A percentile compares a stretch with the other conserved stretches of the same genome.
Evolutionary conservation across 2,797 vertebrate genomes (phyloP).

Genomic region (Anolis apletophallus): DNA sequence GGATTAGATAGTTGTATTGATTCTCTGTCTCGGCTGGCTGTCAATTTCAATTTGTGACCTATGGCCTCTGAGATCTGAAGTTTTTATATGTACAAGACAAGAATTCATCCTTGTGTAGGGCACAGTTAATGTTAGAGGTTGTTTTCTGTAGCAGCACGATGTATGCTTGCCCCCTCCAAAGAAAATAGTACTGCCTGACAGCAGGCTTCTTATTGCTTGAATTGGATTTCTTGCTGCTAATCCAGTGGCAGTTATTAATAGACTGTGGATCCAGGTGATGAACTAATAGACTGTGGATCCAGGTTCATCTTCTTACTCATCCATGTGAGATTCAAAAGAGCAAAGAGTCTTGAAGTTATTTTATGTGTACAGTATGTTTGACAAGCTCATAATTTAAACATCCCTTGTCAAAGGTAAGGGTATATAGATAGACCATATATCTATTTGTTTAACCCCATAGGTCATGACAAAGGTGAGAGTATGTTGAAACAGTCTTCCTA

Average conservation of each 20-base stretch:
- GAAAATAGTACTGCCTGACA: conserved; percentile 53
- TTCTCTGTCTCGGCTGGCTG: conserved; percentile 47
- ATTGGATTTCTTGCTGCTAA: conserved; percentile 56
- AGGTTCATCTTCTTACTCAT: conserved; percentile 23
- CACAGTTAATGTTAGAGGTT: conserved; percentile 48
- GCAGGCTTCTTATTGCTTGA: conserved; percentile 44
- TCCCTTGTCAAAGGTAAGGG: neutral
- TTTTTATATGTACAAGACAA: conserved; percentile 54
- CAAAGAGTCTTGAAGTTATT: conserved; percentile 51
- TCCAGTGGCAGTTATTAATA: conserved; percentile 58
- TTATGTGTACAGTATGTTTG: conserved; percentile 33
- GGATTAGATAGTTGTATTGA: conserved; percentile 13
- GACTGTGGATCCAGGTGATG: conserved; percentile 45
- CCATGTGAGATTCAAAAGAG: conserved; percentile 42
- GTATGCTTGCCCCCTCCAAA: conserved; percentile 42
- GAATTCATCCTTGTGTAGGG: conserved; percentile 51
- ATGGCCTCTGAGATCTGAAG: conserved; percentile 57
- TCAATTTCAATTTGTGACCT: conserved; percentile 69
- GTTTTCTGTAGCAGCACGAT: conserved; percentile 53
- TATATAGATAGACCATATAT: neutral
- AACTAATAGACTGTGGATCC: too few species aligned
- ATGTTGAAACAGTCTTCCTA: neutral
- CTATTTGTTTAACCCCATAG: conserved; percentile 8
- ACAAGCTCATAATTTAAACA: conserved; percentile 54
- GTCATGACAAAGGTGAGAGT: neutral